A percentile compares a stretch with the other conserved stretches of the same genome.
These are phyloP conservation scores for Agriopis leucophaearia DNA, from an alignment of 2,888 invertebrate genomes.

Conservation along the genomic window DNA sequence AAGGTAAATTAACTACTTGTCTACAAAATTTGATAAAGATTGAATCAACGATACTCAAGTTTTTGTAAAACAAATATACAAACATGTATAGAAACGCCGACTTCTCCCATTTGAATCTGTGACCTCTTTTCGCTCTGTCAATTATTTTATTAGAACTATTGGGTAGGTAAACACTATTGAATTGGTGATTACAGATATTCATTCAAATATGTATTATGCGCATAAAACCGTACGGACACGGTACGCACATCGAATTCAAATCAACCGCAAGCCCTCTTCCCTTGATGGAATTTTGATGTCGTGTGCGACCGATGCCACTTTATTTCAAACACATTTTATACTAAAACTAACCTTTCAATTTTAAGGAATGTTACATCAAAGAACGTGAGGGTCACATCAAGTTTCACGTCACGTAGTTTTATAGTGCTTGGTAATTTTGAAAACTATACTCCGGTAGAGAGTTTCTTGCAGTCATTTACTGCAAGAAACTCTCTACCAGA, in stretches of 20 bases:
- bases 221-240: conserved; percentile 53
- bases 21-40: no score
- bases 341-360: conserved; percentile 40
- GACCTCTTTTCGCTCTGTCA: background rate
- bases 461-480: no score
- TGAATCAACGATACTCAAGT: no score
- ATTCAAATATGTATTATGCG: conserved; percentile 55
- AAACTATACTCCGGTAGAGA: background rate
- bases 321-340: conserved; percentile 42
- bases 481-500: no score
- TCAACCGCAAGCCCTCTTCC: conserved; percentile 61
- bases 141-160: background rate
- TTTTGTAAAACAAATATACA: no score
- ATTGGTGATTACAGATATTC: conserved; percentile 47
- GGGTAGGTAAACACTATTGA: background rate
- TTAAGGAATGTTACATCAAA: conserved; percentile 11
- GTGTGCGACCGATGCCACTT: conserved; percentile 51
- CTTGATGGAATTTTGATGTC: conserved; percentile 78
- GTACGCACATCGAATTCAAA: conserved; percentile 76
- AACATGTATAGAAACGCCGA: no score
- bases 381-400: background rate
- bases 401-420: conserved; percentile 6
- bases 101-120: background rate
- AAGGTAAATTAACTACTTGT: no score
- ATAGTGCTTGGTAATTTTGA: background rate